A percentile compares a stretch with the other conserved stretches of the same genome.
These are phyloP conservation scores for Apotomis capreana DNA, from an alignment of 2,888 invertebrate species.

Conservation along the genomic window DNA sequence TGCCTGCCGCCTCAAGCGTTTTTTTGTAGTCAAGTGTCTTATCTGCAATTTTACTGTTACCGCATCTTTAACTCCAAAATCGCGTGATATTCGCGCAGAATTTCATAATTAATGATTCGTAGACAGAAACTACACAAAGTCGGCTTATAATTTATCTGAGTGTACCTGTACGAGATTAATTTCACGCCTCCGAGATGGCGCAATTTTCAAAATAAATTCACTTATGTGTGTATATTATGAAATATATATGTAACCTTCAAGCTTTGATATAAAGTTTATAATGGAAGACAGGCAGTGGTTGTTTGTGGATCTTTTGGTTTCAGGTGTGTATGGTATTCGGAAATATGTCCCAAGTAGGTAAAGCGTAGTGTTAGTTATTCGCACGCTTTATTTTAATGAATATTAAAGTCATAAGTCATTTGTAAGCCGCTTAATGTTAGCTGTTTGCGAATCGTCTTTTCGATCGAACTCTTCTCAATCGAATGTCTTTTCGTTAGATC, in stretches of 20 bases:
- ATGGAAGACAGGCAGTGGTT: neutral
- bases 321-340: constrained; percentile 6
- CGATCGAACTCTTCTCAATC: too few relatives aligned
- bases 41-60: neutral
- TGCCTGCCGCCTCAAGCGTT: too few relatives aligned
- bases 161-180: constrained; percentile 51
- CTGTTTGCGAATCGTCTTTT: too few relatives aligned
- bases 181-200: constrained; percentile 42
- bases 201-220: constrained; percentile 1
- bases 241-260: neutral
- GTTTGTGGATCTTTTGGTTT: neutral
- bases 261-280: neutral
- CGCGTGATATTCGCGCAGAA: constrained; percentile 50
- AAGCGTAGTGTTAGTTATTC: too few relatives aligned
- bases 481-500: too few relatives aligned
- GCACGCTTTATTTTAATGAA: too few relatives aligned
- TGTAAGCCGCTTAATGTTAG: too few relatives aligned
- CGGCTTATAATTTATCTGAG: constrained; percentile 43
- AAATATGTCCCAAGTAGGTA: neutral
- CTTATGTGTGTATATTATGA: neutral
- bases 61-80: constrained; percentile 29
- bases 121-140: constrained; percentile 53
- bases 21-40: neutral
- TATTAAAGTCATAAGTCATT: too few relatives aligned
- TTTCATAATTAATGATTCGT: constrained; percentile 52